A percentile compares a stretch with the other conserved stretches of the same genome.
Conservation (phyloP, 2,888 invertebrate genomes). For the Zaprionus obscuricornis region DNA sequence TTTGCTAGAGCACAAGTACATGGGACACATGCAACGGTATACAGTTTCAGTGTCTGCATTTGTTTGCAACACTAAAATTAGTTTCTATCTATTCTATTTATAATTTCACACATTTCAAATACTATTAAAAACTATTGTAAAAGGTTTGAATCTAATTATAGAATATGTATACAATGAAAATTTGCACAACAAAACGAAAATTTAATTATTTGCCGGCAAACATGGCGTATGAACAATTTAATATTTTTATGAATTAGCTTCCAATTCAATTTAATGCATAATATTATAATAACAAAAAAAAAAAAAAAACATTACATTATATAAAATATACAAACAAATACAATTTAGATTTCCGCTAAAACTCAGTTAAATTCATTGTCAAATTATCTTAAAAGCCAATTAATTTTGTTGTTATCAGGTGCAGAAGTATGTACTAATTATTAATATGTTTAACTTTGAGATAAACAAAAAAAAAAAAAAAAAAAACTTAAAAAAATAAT, state of each 20-base stretch:
- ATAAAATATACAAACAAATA: constrained; percentile 33
- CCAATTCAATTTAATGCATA: constrained; percentile 25
- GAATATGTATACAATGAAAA: constrained; percentile 23
- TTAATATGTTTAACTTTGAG: neutral
- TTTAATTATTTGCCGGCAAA: constrained; percentile 31
- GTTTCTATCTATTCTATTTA: constrained; percentile 1
- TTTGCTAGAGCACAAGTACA: too few species aligned
- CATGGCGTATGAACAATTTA: neutral
- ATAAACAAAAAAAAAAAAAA: neutral
- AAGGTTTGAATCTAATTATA: constrained; percentile 30
- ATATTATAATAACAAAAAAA: too few species aligned
- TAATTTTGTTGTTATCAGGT: too few species aligned
- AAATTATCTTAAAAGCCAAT: constrained; percentile 4
- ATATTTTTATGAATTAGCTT: neutral
- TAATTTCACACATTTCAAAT: constrained; percentile 19
- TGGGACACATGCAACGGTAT: constrained; percentile 2
- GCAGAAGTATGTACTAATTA: too few species aligned
- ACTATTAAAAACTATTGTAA: too few species aligned
- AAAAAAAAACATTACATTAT: too few species aligned
- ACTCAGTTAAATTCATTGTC: constrained; percentile 4
- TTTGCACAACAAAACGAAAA: constrained; percentile 18
- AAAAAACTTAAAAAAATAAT: too few species aligned
- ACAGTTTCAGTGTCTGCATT: too few species aligned
- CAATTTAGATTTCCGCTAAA: neutral
- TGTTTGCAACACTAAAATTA: constrained; percentile 8